Evolutionary conservation across 2,888 invertebrate species (phyloP), one percentile per base, ranked within the genome.

Genomic region (Epirrhoe alternata): DNA sequence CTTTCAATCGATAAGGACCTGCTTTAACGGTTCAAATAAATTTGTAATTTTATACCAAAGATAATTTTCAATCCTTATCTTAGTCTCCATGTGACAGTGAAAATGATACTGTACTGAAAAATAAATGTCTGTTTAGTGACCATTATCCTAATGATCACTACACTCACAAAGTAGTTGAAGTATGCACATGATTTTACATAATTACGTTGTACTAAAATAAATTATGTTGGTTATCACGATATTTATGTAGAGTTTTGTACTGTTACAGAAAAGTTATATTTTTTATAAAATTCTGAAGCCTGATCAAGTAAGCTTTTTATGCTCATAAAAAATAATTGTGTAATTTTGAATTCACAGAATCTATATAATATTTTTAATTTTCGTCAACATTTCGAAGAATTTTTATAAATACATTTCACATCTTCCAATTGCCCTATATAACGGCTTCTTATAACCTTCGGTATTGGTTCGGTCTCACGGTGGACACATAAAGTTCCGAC

Each of bases 401-500:
- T 33, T 33, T 33, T 33, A 33, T 5, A 33, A 12, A 12, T 42
- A 12, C 33, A 33, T 33, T 42, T 12, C 8, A 10, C 38, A 42
- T 12, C 24, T 24, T 24, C 24, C 24, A 24, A 24, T 24, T 24
- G 3, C 24, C 24, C 24, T 3, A 24, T 24, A 24, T 33, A 42
- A 1, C 14, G 12, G 6, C 5, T 47, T 0, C 6, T 14, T 16
- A 16, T 6, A 7, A 47, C 16, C 14, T 47, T 16, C 47, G 12
- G 56, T 57, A 31, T 57, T 42, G 51, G 51, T 69, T 57, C 47
- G 58, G 64, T 75, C 65, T 73, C 75, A 71, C 74, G 70, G 76
- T 78, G 77, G 80, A 77, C 76, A 70, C 63, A 66, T 56, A 63
- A 64, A 66, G 69, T 35, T 84, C 81, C 81, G 81, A 87, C 85